Evolutionary conservation across 2,797 vertebrate genomes (phyloP).

Genomic region (Pyrocephalus nanus): DNA sequence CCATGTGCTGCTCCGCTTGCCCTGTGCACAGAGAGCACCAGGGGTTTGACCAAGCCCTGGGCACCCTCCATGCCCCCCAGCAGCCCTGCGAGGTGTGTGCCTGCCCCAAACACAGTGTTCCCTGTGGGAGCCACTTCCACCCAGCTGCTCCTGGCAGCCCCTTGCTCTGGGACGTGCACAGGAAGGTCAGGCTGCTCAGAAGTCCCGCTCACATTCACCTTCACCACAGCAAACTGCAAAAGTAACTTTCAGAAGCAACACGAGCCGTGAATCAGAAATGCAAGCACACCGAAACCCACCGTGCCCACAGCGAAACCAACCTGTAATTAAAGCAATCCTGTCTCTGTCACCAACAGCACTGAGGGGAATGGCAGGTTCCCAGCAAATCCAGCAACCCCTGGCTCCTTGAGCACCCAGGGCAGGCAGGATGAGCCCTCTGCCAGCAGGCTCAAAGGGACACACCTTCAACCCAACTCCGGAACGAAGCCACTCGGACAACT

Average conservation of each 20-base stretch:
- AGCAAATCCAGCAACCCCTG: background rate
- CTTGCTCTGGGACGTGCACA: background rate
- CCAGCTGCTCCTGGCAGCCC: background rate
- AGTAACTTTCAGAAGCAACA: fast-evolving
- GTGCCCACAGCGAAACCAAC: fast-evolving
- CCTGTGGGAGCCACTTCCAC: fast-evolving
- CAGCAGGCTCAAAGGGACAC: background rate
- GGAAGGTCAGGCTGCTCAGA: fast-evolving
- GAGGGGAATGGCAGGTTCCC: background rate
- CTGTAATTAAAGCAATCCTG: background rate
- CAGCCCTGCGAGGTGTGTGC: background rate
- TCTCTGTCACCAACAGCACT: background rate
- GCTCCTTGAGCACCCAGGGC: fast-evolving
- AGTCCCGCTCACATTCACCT: fast-evolving
- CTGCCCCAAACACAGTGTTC: background rate
- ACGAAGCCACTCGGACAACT: fast-evolving
- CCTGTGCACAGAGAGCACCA: background rate
- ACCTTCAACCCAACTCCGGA: background rate
- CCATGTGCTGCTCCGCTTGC: background rate
- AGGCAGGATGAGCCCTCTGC: background rate
- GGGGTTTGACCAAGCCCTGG: background rate
- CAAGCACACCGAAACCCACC: fast-evolving
- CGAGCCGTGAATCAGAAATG: background rate
- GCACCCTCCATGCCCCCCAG: background rate
- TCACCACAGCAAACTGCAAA: background rate